A percentile compares a stretch with the other conserved stretches of the same genome.
These are phyloP conservation scores for Drosophila erecta DNA, from an alignment of 1,140 invertebrate genomes.

Conservation along the genomic window DNA sequence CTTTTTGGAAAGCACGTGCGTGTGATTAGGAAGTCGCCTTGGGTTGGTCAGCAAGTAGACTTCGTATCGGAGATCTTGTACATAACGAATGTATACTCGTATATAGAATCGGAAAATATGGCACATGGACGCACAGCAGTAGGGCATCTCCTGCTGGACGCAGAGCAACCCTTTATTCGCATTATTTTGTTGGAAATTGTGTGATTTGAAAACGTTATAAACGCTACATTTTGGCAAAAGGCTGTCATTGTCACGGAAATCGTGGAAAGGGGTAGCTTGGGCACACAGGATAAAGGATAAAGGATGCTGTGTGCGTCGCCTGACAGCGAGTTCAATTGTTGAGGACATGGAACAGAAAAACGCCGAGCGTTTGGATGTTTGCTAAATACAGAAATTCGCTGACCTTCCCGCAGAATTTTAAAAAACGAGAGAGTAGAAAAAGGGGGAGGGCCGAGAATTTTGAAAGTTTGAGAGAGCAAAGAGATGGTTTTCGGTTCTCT, in stretches of 20 bases:
- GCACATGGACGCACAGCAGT: constrained; percentile 21
- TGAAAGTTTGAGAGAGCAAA: constrained; percentile 6
- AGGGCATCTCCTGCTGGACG: constrained; percentile 43
- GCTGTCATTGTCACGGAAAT: constrained; percentile 56
- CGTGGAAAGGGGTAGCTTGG: constrained; percentile 66
- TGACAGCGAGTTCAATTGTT: constrained; percentile 68
- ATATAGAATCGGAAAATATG: neutral
- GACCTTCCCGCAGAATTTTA: constrained; percentile 65
- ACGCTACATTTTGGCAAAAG: constrained; percentile 79
- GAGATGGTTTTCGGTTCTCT: constrained; percentile 37
- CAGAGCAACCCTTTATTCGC: constrained; percentile 68
- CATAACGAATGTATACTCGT: neutral
- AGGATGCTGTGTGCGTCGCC: constrained; percentile 50
- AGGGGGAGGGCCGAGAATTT: constrained; percentile 6
- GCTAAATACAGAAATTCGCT: constrained; percentile 50
- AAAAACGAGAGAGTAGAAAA: constrained; percentile 7
- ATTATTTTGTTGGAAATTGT: constrained; percentile 70
- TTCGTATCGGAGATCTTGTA: constrained; percentile 18
- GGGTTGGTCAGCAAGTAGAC: constrained; percentile 53
- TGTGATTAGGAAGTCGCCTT: constrained; percentile 59
- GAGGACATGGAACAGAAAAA: constrained; percentile 57
- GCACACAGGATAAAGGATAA: constrained; percentile 50
- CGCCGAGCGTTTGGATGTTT: constrained; percentile 44
- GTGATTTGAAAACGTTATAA: constrained; percentile 71
- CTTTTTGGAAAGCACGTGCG: constrained; percentile 55